Percentiles rank a stretch among this genome's conserved stretches.
Evolutionary conservation across 2,797 vertebrate genomes (phyloP).

Genomic region (Phataginus tetradactyla): DNA sequence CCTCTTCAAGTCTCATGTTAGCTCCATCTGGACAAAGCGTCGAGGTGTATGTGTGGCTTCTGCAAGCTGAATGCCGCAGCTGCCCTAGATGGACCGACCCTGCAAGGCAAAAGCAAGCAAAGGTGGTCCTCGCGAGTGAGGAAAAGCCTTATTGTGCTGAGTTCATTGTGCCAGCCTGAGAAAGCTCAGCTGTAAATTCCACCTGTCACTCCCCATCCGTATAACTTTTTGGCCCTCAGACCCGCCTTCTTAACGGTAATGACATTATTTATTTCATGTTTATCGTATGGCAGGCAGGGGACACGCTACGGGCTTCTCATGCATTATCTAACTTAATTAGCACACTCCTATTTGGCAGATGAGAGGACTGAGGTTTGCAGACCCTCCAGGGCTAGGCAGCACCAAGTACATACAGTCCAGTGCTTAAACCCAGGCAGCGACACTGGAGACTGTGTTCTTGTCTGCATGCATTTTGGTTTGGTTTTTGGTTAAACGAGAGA

Average conservation of each 20-base stretch:
- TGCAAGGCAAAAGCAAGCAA: background rate
- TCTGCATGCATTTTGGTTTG: background rate
- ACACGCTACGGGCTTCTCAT: background rate
- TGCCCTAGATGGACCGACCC: constrained; percentile 16
- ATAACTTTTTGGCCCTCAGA: rapidly evolving
- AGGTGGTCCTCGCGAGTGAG: background rate
- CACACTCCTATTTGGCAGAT: background rate
- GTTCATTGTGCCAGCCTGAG: background rate
- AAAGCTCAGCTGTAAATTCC: background rate
- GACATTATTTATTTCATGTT: background rate
- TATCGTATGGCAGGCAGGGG: background rate
- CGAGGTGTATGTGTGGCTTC: constrained; percentile 74
- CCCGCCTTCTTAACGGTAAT: background rate
- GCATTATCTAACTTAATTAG: background rate
- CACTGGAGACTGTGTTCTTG: background rate
- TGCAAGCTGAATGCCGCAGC: background rate
- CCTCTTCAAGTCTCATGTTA: constrained; percentile 72
- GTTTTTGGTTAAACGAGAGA: background rate
- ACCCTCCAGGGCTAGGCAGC: background rate
- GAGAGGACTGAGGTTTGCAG: background rate
- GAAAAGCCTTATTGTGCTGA: background rate
- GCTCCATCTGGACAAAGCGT: constrained; percentile 80
- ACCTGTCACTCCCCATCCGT: rapidly evolving
- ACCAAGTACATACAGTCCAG: no score
- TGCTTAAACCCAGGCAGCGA: background rate